A percentile compares a stretch with the other conserved stretches of the same genome.
These are phyloP conservation scores for Laticauda laticaudata DNA, from an alignment of 2,113 vertebrate species.

Conservation along the genomic window DNA sequence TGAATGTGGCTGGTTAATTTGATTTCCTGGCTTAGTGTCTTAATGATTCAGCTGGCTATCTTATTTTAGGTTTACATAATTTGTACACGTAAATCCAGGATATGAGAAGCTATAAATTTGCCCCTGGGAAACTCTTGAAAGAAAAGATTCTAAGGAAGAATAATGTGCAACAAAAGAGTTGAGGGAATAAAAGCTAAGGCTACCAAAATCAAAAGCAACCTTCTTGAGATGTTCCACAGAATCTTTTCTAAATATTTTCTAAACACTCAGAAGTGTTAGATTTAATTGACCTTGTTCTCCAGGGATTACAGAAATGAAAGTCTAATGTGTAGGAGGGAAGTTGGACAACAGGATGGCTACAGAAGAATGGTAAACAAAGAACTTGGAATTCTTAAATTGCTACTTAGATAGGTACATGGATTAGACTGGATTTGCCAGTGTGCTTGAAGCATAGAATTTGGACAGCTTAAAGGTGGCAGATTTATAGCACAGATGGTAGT, in stretches of 20 bases:
- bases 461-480: background rate
- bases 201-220: background rate
- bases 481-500: background rate
- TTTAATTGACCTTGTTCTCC: background rate
- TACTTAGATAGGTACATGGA: background rate
- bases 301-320: background rate
- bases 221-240: background rate
- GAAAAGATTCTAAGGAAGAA: background rate
- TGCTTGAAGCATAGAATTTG: background rate
- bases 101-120: conserved; percentile 23
- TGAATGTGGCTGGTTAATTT: conserved; percentile 61
- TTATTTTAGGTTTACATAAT: conserved; percentile 39
- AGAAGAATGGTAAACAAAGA: background rate
- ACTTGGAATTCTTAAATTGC: background rate
- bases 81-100: conserved; percentile 39
- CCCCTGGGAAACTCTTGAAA: background rate
- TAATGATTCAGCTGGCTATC: conserved; percentile 62
- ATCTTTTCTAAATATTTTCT: background rate
- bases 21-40: conserved; percentile 59
- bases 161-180: background rate
- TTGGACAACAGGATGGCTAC: no score
- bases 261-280: background rate
- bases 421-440: background rate
- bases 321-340: background rate
- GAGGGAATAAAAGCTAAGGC: background rate